Conservation (phyloP, 2,113 vertebrate genomes). For the Notechis scutatus region DNA sequence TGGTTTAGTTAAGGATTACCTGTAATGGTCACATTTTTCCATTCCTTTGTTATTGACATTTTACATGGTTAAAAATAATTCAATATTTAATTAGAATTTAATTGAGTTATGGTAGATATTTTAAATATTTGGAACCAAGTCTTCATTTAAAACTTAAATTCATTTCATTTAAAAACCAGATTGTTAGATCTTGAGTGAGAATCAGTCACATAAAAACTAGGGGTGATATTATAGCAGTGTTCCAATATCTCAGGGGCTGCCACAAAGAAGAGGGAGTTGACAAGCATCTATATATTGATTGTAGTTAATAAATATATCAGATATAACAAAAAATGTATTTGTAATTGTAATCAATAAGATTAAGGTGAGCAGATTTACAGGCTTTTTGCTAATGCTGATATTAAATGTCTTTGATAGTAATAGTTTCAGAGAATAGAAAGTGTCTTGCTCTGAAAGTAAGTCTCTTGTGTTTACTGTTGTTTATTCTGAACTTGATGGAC, state of each 20-base stretch:
- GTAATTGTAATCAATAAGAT: background rate
- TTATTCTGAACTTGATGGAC: background rate
- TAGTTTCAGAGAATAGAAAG: background rate
- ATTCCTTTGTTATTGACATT: background rate
- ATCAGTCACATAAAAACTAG: background rate
- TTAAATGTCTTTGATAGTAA: slow-evolving; percentile 6
- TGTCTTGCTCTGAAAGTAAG: slow-evolving; percentile 10
- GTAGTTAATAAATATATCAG: background rate
- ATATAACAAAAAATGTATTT: background rate
- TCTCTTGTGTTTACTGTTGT: background rate
- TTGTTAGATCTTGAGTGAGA: background rate
- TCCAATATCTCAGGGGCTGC: too few relatives aligned
- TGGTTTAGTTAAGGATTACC: background rate
- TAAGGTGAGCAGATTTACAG: background rate
- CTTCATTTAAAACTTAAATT: background rate
- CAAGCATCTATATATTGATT: background rate
- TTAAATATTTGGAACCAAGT: background rate
- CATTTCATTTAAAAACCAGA: background rate
- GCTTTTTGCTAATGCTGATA: background rate
- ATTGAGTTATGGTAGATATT: background rate
- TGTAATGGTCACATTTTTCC: background rate
- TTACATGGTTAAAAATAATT: background rate
- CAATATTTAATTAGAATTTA: background rate
- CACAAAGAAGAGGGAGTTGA: background rate
- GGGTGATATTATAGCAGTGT: too few relatives aligned